Conservation (phyloP, 2,113 vertebrate species). For the Centropristis striata region DNA sequence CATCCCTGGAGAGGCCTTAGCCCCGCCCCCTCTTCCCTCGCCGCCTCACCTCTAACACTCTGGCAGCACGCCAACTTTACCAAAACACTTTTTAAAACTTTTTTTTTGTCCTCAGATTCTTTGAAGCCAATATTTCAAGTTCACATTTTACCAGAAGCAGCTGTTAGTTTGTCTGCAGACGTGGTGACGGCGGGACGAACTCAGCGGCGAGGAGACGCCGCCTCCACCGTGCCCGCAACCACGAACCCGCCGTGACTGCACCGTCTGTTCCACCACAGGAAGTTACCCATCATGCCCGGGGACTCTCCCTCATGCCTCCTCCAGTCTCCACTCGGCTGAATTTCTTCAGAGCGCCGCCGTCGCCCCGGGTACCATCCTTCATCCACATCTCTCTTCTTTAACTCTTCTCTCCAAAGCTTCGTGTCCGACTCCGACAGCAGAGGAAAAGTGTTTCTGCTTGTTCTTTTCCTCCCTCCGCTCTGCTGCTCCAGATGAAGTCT, state of each 20-base stretch:
- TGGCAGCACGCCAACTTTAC: slow-evolving; percentile 84
- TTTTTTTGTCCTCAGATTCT: slow-evolving; percentile 43
- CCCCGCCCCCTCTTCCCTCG: slow-evolving; percentile 20
- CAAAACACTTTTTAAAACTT: slow-evolving; percentile 76
- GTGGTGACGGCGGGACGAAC: slow-evolving; percentile 53
- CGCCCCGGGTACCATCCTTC: too few species aligned
- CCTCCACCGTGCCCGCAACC: slow-evolving; percentile 62
- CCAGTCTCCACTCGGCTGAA: background rate
- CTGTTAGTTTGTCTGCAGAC: slow-evolving; percentile 37
- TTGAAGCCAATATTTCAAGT: slow-evolving; percentile 53
- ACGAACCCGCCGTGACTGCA: slow-evolving; percentile 82
- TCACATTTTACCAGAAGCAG: slow-evolving; percentile 57
- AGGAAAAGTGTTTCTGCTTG: too few species aligned
- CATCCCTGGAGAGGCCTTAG: slow-evolving; percentile 92
- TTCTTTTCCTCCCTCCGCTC: too few species aligned
- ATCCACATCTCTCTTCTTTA: background rate
- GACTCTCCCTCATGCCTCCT: background rate
- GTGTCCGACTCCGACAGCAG: too few species aligned
- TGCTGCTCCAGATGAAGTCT: too few species aligned
- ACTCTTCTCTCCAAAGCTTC: too few species aligned
- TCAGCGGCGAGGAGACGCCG: slow-evolving; percentile 30
- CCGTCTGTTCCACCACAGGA: slow-evolving; percentile 42
- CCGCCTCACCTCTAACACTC: slow-evolving; percentile 62
- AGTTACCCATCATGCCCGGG: slow-evolving; percentile 34
- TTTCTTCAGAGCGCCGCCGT: background rate